A percentile compares a stretch with the other conserved stretches of the same genome.
Evolutionary conservation across 2,797 vertebrate species (phyloP).

Genomic region (Passerculus sandwichensis): DNA sequence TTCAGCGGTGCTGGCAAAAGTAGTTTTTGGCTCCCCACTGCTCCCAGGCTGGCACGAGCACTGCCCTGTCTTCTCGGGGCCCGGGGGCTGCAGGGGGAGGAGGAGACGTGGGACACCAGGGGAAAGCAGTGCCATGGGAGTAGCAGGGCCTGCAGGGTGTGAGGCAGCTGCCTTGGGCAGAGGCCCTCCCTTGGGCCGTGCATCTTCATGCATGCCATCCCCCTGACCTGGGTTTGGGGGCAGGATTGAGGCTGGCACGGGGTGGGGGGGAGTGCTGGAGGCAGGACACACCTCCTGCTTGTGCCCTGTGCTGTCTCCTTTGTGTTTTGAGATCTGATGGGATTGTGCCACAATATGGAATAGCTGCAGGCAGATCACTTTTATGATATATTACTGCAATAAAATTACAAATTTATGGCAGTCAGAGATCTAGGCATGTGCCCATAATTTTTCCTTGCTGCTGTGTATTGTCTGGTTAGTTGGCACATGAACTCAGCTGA

Average conservation of each 20-base stretch:
- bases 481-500: neutral
- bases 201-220: fast-evolving
- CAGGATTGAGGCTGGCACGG: fast-evolving
- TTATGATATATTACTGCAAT: constrained; percentile 13
- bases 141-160: no score
- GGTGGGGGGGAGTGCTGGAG: fast-evolving
- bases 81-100: neutral
- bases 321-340: neutral
- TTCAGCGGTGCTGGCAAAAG: constrained; percentile 30
- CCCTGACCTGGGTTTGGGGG: neutral
- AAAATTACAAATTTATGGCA: constrained; percentile 23
- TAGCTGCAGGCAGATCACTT: neutral
- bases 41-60: neutral
- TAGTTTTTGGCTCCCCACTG: fast-evolving
- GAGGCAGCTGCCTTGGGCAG: neutral
- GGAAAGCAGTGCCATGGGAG: neutral
- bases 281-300: neutral
- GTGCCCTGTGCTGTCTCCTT: neutral
- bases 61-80: neutral
- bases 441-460: neutral
- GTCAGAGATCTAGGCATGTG: neutral
- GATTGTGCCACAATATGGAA: neutral
- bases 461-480: neutral
- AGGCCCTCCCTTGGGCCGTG: neutral
- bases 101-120: neutral